Evolutionary conservation across 2,888 invertebrate genomes (phyloP), one percentile per base, ranked within the genome.

Genomic region (Ormyrus pomaceus): DNA sequence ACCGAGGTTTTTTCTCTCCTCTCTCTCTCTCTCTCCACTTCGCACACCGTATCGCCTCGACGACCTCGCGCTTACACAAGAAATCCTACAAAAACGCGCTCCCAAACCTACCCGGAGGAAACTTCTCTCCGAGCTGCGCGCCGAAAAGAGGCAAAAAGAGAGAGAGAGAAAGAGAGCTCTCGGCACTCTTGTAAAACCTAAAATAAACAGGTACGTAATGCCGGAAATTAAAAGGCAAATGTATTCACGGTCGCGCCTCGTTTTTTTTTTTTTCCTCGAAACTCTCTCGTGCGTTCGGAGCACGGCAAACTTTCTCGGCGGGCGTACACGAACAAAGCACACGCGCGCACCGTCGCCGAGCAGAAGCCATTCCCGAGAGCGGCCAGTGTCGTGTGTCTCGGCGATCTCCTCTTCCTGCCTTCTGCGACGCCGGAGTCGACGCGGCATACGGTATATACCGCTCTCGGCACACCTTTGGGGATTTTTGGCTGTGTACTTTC

Each of bases 151-250:
- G 19, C 19, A 19, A 19, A 19, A 19, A 48, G 19, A 56, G 56
- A 34, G 64, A 19, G 19, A 19, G 51, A 13, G n/a, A n/a, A 9
- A 19, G 19, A 19, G 19, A 19, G 19, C 19, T 19, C 19, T 19
- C 19, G 19, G 55, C 48, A 19, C 59, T 62, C 71, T 34, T 71
- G 77, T 59, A 65, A 62, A 65, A 53, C 6, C 59, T n/a, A 68
- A 75, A 80, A 76, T 71, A 76, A 80, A 76, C 64, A 76, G 68
- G 50, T 61, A 53, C 34, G 58, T 61, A 70, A 65, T 48, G 62
- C 69, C 64, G 80, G 66, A 72, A 72, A 80, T 80, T 80, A 80
- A 80, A 80, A 76, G 80, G 62, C 69, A 76, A 76, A 76, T 76
- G 70, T 69, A 69, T 61, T 79, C 70, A 64, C 45, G 70, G 66